Evolutionary conservation across 2,888 invertebrate genomes (phyloP).

Genomic region (Dusona sp.): DNA sequence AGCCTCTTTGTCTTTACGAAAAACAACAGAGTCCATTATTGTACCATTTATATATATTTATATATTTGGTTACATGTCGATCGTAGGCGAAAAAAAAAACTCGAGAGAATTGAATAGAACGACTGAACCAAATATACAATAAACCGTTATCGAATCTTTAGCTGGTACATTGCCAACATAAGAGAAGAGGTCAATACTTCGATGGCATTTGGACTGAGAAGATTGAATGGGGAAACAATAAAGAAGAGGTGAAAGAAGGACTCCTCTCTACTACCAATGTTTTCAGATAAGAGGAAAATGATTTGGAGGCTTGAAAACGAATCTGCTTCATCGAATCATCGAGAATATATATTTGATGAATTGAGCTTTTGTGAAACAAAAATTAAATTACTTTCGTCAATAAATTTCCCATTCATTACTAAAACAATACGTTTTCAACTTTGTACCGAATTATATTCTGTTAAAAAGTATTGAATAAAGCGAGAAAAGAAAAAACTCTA

Average conservation of each 20-base stretch:
- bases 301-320: not conserved
- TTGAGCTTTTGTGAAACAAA: not conserved
- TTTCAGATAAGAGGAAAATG: constrained; percentile 30
- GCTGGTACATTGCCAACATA: constrained; percentile 52
- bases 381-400: not conserved
- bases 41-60: not conserved
- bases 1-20: not conserved
- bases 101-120: constrained; percentile 63
- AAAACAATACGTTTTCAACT: no score
- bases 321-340: not conserved
- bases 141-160: constrained; percentile 67
- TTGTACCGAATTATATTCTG: no score
- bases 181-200: constrained; percentile 23
- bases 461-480: not conserved
- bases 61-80: not conserved
- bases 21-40: constrained; percentile 10
- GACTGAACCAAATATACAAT: constrained; percentile 65
- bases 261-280: constrained; percentile 5
- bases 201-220: not conserved
- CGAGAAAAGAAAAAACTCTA: not conserved
- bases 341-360: not conserved
- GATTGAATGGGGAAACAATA: not conserved
- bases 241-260: not conserved
- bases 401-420: not conserved
- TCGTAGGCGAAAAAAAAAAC: constrained; percentile 20